These are phyloP conservation scores for Tragelaphus scriptus DNA, from an alignment of 2,113 vertebrate genomes.

Conservation along the genomic window DNA sequence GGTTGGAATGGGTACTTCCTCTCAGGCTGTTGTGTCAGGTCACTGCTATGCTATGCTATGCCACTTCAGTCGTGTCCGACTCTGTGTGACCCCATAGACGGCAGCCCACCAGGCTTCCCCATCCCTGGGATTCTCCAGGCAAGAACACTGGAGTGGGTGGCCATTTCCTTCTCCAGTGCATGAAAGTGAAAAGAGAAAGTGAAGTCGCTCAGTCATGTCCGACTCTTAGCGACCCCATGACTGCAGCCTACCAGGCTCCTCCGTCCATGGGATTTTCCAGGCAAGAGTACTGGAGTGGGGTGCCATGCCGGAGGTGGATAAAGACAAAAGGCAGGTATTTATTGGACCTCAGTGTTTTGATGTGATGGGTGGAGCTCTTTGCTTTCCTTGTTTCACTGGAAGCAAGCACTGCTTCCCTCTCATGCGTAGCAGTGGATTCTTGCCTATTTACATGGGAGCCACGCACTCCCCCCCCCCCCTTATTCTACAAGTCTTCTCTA, in stretches of 20 bases:
- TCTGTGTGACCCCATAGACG: no score
- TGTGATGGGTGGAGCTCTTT: neutral
- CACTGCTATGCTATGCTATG: neutral
- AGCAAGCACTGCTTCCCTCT: neutral
- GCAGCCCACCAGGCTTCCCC: no score
- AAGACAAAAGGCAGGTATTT: conserved; percentile 44
- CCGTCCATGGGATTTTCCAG: no score
- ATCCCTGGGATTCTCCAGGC: no score
- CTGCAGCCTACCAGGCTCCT: no score
- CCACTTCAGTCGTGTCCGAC: no score
- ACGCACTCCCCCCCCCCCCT: neutral
- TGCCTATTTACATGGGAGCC: neutral
- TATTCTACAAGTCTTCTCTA: neutral
- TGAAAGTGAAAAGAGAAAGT: no score
- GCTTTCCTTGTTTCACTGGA: neutral
- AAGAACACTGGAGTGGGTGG: no score
- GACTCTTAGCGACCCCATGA: no score
- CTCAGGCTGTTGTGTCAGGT: neutral
- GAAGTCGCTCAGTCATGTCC: no score
- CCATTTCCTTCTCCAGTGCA: no score
- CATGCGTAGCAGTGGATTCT: neutral
- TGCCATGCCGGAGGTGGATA: neutral
- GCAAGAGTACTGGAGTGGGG: no score
- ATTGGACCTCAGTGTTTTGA: neutral
- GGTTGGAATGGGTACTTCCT: neutral